Evolutionary conservation across 2,888 invertebrate species (phyloP), one percentile per base, ranked within the genome.

Genomic region (Mythimna ferrago): DNA sequence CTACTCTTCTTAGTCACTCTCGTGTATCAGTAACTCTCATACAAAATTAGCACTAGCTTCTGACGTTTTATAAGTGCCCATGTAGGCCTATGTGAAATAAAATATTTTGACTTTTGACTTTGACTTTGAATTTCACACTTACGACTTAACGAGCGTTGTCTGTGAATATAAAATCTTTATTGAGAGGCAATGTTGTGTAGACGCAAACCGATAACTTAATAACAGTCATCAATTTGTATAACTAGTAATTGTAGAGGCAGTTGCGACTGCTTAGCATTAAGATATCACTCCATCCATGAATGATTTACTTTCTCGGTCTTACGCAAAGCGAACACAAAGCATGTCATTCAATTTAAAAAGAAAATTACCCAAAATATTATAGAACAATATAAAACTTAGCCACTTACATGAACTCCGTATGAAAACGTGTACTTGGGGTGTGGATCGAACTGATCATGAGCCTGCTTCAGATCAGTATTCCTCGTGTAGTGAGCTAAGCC

Each of bases 401-500:
- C 88, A 95, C 96, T 96, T 81, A 96, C 96, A 85, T 94, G 89
- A 35, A 94, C 93, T 80, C 93, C 94, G 81, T 94, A 94, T 0
- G 94, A 92, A 86, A 85, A 94, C 3, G 89, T 85, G 81, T 94
- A 94, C 65, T 91, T 90, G 0, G 95, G 94, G 63, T 91, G 84
- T 0, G 89, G 63, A 51, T 92, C 86, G 64, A 89, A 92, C 35
- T 90, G 87, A 0, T 84, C 82, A 2, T 81, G 77, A 0, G 80
- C 70, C 10, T 62, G 60, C 38, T 70, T 75, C 0, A 80, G 41
- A 1, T 87, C 88, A 1, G 66, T 63, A 0, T 87, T 87, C 48
- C 86, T 87, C 7, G 83, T 84, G 73, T 90, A 94, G 64, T 92
- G 91, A 0, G 87, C 89, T 53, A 92, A 11, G 58, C 86, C 90